phyloP scores from a whole-genome alignment of 2,113 vertebrate species.

The Nycticebus coucang region DNA sequence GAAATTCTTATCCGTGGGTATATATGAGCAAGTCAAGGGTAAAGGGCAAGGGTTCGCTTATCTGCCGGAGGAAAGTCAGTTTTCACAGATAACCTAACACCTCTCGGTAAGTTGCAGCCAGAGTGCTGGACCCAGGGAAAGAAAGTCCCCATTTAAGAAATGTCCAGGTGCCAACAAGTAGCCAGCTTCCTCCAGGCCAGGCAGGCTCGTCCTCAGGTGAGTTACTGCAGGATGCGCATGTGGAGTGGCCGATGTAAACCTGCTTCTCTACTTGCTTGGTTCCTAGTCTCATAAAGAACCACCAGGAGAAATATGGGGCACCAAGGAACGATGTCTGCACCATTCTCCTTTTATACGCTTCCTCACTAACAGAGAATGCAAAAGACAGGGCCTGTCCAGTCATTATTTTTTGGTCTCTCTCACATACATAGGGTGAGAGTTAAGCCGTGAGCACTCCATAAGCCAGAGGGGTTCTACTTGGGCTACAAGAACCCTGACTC shows the following conservation, averaged over 20 bases:
- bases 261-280: neutral
- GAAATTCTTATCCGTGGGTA: neutral
- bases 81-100: neutral
- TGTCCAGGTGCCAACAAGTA: neutral
- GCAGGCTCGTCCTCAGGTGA: neutral
- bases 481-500: neutral
- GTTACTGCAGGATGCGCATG: neutral
- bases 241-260: neutral
- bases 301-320: neutral
- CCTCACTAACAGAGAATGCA: neutral
- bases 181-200: neutral
- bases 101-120: neutral
- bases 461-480: neutral
- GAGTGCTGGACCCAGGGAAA: neutral
- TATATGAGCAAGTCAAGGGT: neutral
- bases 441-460: neutral
- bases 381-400: neutral
- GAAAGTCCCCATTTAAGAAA: neutral
- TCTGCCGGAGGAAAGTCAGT: neutral
- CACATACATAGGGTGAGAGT: neutral
- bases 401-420: neutral
- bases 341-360: neutral
- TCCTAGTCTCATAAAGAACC: neutral
- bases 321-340: neutral
- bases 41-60: neutral